Percentiles rank a stretch among this genome's conserved stretches.
phyloP scores from a whole-genome alignment of 1,140 invertebrate species.

The Battus philenor region DNA sequence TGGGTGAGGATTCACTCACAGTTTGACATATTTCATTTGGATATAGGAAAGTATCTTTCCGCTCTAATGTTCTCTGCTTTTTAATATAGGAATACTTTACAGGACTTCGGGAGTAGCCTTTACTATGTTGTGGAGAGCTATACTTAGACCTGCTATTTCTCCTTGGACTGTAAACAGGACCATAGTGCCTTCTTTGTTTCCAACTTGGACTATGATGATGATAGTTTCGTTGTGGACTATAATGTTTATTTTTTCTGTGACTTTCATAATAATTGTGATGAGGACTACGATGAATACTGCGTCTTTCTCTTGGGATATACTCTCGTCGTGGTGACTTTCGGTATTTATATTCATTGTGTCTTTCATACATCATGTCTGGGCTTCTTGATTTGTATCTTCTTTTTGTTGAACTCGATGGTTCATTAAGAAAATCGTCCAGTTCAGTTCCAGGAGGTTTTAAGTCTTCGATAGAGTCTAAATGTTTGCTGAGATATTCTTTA shows the following conservation, averaged over 20 bases:
- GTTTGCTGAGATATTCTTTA: slow-evolving; percentile 55
- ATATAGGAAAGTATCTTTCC: slow-evolving; percentile 45
- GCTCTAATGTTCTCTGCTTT: background rate
- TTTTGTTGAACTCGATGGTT: slow-evolving; percentile 22
- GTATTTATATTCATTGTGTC: background rate
- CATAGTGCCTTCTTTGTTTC: background rate
- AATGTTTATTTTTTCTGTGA: background rate
- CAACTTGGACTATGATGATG: slow-evolving; percentile 21
- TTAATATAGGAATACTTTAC: slow-evolving; percentile 1
- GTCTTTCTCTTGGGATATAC: background rate
- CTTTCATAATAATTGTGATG: background rate
- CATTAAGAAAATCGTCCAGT: slow-evolving; percentile 53
- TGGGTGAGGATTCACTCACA: background rate
- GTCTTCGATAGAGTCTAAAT: slow-evolving; percentile 48
- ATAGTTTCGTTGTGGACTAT: background rate
- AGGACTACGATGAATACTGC: background rate
- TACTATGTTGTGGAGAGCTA: background rate
- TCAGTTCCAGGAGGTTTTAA: slow-evolving; percentile 62
- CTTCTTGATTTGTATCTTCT: slow-evolving; percentile 16
- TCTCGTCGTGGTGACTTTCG: background rate
- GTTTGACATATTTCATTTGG: slow-evolving; percentile 25
- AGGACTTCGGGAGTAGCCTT: slow-evolving; percentile 30
- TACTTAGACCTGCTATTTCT: background rate
- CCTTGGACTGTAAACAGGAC: background rate
- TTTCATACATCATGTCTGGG: background rate